phyloP scores from a whole-genome alignment of 2,113 vertebrate species.

The Carollia perspicillata region DNA sequence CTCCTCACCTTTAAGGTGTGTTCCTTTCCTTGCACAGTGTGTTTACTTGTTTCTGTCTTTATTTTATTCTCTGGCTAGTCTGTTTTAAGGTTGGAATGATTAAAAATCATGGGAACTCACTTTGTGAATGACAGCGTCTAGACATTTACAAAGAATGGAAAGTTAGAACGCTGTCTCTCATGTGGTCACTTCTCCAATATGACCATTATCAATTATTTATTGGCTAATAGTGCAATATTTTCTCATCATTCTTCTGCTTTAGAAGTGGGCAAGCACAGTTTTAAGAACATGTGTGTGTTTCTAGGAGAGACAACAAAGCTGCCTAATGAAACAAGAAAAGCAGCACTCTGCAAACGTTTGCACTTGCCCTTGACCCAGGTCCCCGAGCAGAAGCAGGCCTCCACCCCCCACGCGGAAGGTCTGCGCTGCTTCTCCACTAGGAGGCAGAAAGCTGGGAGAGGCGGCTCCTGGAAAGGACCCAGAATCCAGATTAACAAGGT shows the following conservation, averaged over 20 bases:
- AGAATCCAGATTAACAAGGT: background rate
- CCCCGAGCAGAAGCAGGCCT: background rate
- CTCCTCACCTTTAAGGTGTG: background rate
- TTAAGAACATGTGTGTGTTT: background rate
- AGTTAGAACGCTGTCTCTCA: background rate
- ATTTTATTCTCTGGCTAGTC: background rate
- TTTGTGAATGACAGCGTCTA: background rate
- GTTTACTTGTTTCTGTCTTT: background rate
- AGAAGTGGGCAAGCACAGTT: background rate
- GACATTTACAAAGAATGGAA: background rate
- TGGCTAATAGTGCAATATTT: background rate
- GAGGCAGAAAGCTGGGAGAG: background rate
- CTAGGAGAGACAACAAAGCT: background rate
- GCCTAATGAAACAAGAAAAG: background rate
- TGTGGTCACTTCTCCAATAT: background rate
- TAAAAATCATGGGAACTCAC: background rate
- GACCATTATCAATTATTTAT: background rate
- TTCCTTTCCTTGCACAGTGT: background rate
- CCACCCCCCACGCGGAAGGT: background rate
- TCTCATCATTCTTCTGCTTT: constrained; percentile 15
- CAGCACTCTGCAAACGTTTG: background rate
- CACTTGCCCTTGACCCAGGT: background rate
- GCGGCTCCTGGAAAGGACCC: background rate
- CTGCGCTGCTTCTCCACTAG: background rate
- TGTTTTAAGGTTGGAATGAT: background rate